Evolutionary conservation across 1,140 invertebrate genomes (phyloP), one percentile per base, ranked within the genome.

Genomic region (Leptestheria dahalacensis): DNA sequence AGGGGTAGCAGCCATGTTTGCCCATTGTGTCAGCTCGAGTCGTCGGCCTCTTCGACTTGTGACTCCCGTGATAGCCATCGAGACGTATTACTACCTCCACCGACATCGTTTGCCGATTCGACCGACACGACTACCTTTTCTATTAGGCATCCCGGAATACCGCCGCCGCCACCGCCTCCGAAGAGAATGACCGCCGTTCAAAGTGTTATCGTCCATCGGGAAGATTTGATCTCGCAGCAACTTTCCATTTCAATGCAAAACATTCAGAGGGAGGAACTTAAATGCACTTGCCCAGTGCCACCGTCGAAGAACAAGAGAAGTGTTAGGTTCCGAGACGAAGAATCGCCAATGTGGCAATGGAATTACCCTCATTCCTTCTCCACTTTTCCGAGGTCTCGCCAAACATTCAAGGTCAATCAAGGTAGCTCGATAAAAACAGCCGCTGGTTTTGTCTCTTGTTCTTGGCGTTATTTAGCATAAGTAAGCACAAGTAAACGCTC

Each of bases 151-250:
- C 26, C 15, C 20, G n/a, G 15, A 9, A 47, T 25, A 10, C 29
- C 56, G 23, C 49, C 62, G 52, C 49, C 41, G 6, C 21, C 61
- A 24, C 46, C 50, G 20, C 62, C 21, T 28, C 60, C 64, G 66
- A 6, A 15, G 15, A 41, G 15, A 15, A 41, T 6, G 6, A 6
- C 33, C 33, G 6, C 6, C 15, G 6, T 41, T 41, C 33, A 41
- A 41, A 41, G 15, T 41, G 33, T 41, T 9, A 9, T 41, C 6
- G 33, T 41, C 6, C 33, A 41, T 41, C 33, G 33, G 6, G 33
- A 41, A 41, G 33, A 41, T 41, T 41, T 41, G 33, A 41, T 6
- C 15, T 6, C 33, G 15, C 33, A 41, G 33, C 33, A 6, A 15
- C 15, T 41, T 9, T 41, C 33, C 6, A 15, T 41, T 41, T 41